Evolutionary conservation across 2,888 invertebrate species (phyloP).

Genomic region (Diogma glabrata): DNA sequence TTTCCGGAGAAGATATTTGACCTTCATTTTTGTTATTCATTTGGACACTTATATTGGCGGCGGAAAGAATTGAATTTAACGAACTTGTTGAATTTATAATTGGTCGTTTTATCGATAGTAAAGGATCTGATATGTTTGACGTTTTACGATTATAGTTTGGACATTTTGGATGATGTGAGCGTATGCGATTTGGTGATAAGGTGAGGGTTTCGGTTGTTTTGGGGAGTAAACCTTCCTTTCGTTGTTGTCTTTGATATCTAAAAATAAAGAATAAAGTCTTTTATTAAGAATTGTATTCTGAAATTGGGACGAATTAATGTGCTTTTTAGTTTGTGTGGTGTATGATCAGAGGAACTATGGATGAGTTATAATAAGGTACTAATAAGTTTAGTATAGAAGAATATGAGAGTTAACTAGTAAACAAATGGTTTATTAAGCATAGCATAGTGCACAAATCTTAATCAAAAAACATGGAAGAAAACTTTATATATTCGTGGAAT

Average conservation of each 20-base stretch:
- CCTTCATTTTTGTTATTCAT: slow-evolving; percentile 17
- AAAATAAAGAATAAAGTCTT: too few species aligned
- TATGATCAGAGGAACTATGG: too few species aligned
- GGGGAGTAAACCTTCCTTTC: slow-evolving; percentile 34
- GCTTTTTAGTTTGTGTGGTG: too few species aligned
- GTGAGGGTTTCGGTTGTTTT: slow-evolving; percentile 34
- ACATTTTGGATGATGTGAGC: slow-evolving; percentile 37
- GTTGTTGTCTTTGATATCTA: slow-evolving; percentile 35
- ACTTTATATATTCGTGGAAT: too few species aligned
- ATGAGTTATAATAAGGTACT: too few species aligned
- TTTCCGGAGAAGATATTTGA: slow-evolving; percentile 34
- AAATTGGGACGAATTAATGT: too few species aligned
- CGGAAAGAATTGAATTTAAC: slow-evolving; percentile 6
- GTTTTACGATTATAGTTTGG: slow-evolving; percentile 32
- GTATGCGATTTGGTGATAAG: slow-evolving; percentile 36
- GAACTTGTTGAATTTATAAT: slow-evolving; percentile 29
- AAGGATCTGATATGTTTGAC: slow-evolving; percentile 36
- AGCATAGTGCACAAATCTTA: too few species aligned
- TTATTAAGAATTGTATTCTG: too few species aligned
- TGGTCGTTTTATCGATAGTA: slow-evolving; percentile 33
- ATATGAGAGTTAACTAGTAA: too few species aligned
- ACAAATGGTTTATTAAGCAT: too few species aligned
- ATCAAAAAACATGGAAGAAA: too few species aligned
- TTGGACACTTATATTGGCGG: slow-evolving; percentile 14
- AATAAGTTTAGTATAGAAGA: too few species aligned